Base-by-base conservation (phyloP, 2,888 invertebrate genomes). In the Augiades crinisus region DNA sequence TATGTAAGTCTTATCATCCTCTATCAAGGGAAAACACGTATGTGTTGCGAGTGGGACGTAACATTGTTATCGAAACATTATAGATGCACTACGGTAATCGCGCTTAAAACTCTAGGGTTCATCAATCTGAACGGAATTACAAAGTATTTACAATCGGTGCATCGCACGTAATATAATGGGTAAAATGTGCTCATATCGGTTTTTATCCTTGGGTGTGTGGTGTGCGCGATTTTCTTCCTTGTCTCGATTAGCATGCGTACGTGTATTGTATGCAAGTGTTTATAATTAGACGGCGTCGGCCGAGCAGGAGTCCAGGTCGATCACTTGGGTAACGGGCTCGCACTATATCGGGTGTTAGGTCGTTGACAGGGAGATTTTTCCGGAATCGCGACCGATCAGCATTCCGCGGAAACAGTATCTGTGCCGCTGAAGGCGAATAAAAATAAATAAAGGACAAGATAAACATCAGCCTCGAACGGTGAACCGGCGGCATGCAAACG, bases 301-400 rank as follows among this genome's bases (percentile, higher is more conserved):
- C 72, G 70, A 76, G 86, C 87, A 83, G 73, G 70, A 81, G 82
- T 81, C 86, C 86, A 86, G 84, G 77, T 84, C 82, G 86, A 85
- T 84, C 87, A 85, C 78, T 86, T 82, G 84, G 82, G 76, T 81
- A 87, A 81, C 83, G 81, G 81, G 76, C 75, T 68, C 76, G 64
- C 71, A 77, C 81, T 82, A 78, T 82, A 85, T 82, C 75, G 75
- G 78, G 74, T 71, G 70, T 71, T 68, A 72, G 86, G 82, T 86
- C 86, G 81, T 85, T 87, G 85, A 85, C 88, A 78, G 80, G 63
- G 65, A 59, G 62, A 72, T 76, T 81, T 81, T 80, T 78, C 75
- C 75, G 75, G 75, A 77, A 76, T 70, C 64, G 66, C 68, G 65
- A 68, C 66, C 64, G 66, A 69, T 70, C 65, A 49, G 68, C 72